Evolutionary conservation across 2,113 vertebrate species (phyloP).

Genomic region (Zosterops borbonicus): DNA sequence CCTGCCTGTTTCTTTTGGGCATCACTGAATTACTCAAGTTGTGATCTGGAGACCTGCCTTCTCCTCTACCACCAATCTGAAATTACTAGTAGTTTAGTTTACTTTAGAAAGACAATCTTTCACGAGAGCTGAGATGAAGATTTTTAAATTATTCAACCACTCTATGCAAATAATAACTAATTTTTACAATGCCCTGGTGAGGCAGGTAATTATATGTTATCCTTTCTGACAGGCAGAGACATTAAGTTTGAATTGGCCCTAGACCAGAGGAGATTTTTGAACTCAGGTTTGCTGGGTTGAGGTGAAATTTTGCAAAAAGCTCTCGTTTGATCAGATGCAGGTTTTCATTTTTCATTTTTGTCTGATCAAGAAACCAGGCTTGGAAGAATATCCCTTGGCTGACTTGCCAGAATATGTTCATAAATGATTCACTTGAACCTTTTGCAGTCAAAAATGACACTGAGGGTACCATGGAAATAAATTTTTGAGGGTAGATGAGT

Average conservation of each 20-base stretch:
- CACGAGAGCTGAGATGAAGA: neutral
- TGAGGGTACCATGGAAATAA: slow-evolving; percentile 19
- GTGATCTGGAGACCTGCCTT: neutral
- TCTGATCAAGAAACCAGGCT: neutral
- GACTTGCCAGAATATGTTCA: neutral
- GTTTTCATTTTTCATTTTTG: neutral
- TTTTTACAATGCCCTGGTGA: neutral
- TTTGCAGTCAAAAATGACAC: slow-evolving; percentile 44
- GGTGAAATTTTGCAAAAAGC: neutral
- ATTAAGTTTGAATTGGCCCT: neutral
- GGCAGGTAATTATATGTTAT: neutral
- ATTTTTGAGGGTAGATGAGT: slow-evolving; percentile 53
- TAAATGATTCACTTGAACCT: slow-evolving; percentile 55
- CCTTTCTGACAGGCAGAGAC: neutral
- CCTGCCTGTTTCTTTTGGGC: neutral
- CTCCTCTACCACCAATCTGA: neutral
- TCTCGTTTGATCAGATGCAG: neutral
- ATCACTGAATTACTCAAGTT: neutral
- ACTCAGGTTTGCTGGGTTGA: neutral
- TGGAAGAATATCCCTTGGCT: slow-evolving; percentile 9
- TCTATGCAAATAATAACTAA: slow-evolving; percentile 36
- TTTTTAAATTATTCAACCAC: slow-evolving; percentile 17
- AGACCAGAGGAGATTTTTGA: neutral
- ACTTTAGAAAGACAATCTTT: neutral
- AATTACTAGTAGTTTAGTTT: slow-evolving; percentile 4